Evolutionary conservation across 2,797 vertebrate species (phyloP), one percentile per base, ranked within the genome.

Genomic region (Gallirallus australis): DNA sequence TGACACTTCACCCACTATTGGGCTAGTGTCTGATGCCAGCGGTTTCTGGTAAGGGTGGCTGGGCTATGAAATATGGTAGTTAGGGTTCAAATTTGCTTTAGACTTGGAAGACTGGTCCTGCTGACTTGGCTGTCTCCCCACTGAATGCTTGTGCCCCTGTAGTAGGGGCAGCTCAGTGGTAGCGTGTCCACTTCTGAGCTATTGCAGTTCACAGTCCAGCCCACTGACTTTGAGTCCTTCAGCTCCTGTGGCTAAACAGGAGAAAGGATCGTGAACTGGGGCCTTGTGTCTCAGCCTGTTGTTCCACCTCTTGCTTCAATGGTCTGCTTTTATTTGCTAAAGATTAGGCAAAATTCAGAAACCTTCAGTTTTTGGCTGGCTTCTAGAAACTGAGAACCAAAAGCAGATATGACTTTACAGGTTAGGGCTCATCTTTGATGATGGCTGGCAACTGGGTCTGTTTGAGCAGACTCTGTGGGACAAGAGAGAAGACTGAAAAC

Each of bases 111-210:
- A 12, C 31, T 63, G 23, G 15, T 85, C 42, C 12, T 70, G 27
- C 54, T 79, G 40, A 53, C 25, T 28, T 59, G 77, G 24, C 47
- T 57, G 19, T 61, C 37, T 77, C 71, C 37, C 25, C 12, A 14
- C 2, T 75, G 40, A 31, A 37, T 1, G 1, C 35, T 63, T 0
- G 5, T 77, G 82, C 7, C 24, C n/a, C 16, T 76, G 11, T 57
- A 61, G 40, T 4, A 7, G 37, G 31, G 12, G 6, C 3, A 5
- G 57, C 5, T 3, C 47, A 31, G 31, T 59, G 61, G 24, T 28
- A 48, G 27, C 0, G 0, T 33, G 42, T 54, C 45, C 0, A 0
- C 12, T 82, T 47, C 60, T 28, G 39, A 73, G 56, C 27, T 73
- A 23, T 57, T 85, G 28, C 7, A 5, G 25, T 69, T 72, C 19